Evolutionary conservation across 2,797 vertebrate genomes (phyloP), one percentile per base, ranked within the genome.

Genomic region (Micrastur ruficollis): DNA sequence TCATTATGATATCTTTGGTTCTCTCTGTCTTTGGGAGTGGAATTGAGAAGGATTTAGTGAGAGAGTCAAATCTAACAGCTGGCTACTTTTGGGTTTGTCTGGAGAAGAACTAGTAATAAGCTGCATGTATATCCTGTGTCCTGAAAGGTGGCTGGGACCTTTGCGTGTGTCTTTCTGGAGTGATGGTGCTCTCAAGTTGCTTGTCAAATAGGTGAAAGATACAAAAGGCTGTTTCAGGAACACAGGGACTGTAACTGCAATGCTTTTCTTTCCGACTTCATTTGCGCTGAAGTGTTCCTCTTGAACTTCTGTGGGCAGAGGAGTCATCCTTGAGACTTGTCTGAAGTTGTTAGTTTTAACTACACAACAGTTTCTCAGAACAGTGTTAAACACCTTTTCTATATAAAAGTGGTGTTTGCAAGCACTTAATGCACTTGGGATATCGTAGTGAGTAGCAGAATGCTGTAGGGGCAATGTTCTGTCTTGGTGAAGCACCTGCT

Each of bases 101-200:
- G 5, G 65, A 52, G 71, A 31, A 56, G 42, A 38, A 7, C 29
- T 27, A 11, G 44, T 8, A 10, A 12, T 8, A 11, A 38, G 31
- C 13, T 29, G 27, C 3, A 3, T 3, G 6, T 25, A 2, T 9
- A 8, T 12, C 31, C 16, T 14, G n/a, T 34, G 42, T n/a, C 44
- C 49, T 81, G 20, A 1, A 26, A 7, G 12, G 27, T 31, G 42
- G 2, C 53, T 32, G 66, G 46, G 36, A 27, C 47, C 27, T 34
- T 27, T 18, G 18, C 32, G 56, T 38, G 38, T 36, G 12, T 3
- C 27, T 32, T 34, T 31, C 11, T 56, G 78, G 34, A 36, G 55
- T 3, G 34, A 8, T 25, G 21, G 53, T 59, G 63, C n/a, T 81
- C 29, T 58, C 17, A 5, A 8, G 23, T 16, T 27, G 14, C 29